Base-by-base conservation (phyloP, 2,797 vertebrate species). In the Micrastur ruficollis region DNA sequence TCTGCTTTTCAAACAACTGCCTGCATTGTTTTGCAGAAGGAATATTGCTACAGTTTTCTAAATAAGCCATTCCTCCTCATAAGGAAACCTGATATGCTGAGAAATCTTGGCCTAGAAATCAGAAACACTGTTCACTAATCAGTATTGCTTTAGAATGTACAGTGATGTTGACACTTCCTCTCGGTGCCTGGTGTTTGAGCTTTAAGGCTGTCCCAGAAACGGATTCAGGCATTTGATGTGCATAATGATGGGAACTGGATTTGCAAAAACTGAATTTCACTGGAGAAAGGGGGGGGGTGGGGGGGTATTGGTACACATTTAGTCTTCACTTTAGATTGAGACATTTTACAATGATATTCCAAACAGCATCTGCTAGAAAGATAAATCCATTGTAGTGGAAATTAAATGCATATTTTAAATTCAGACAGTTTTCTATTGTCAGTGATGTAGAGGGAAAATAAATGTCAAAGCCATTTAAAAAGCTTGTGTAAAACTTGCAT, bases 321-420 rank as follows among this genome's bases (percentile, higher is more conserved):
- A 89, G 92, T 95, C 92, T 91, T 97, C 29, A 61, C 78, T 94
- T 92, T 16, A 79, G 93, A 86, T 90, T 40, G 76, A 81, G 81
- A 93, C 71, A 49, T 91, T 93, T 97, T 96, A 85, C 42, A 90
- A 20, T 94, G 82, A 75, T 93, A 93, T 88, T 90, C 93, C 91
- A 84, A 95, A 78, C 89, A 94, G 85, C 96, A 97, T 97, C 94
- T 97, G 95, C 86, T 96, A 91, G 93, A 95, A 96, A 95, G 97
- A 97, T 97, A 86, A 81, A 56, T 84, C 86, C 88, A 88, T 96
- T 94, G 94, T 95, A 87, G 95, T 96, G 95, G 96, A 95, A 97
- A 97, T 97, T 73, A 95, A 98, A 95, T 90, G 73, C 89, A 68
- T 97, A 84, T 95, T 97, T 97, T 95, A 96, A 95, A 95, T 95